Base-by-base conservation (phyloP, 2,888 invertebrate genomes). In the Anoncus sp. region DNA sequence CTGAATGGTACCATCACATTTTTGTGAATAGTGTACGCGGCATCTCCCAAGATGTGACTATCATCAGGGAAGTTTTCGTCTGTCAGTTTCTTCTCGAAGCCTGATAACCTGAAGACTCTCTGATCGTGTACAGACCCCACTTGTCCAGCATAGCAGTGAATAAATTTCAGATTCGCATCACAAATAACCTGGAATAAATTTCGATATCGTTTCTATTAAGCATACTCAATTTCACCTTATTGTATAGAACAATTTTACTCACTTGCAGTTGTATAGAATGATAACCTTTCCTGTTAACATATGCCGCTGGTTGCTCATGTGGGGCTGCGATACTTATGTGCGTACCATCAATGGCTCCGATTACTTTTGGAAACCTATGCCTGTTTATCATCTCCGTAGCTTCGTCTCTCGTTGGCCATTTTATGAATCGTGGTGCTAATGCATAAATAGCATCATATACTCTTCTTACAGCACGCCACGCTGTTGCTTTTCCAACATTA, bases 121-220 rank as follows among this genome's bases (percentile, higher is more conserved):
- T 49, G 49, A 35, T 72, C 72, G 16, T 71, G 71, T 18, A 71
- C 59, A 14, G 63, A 72, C 22, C 72, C 72, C 24, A 45, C 47
- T 18, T 72, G 72, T 31, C 63, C 72, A 49, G 72, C 63, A 63
- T 72, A 72, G 49, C 72, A 72, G 45, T 72, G 72, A n/a, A 59
- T 70, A 40, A 70, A 70, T 22, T 22, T 43, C 40, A 59, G 12
- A 27, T 22, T 16, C 16, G n/a, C 16, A 16, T 70, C 45, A 60
- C 60, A 70, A 38, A 70, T 47, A 40, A 45, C 47, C 57, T 70
- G 59, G 24, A 70, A 62, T 70, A 49, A 40, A 31, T 31, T 31
- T 31, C 31, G 31, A 31, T 31, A 31, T 5, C 31, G 31, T 31
- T 31, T 31, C 31, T 7, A 31, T 31, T 31, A 31, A 31, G 31